phyloP scores from a whole-genome alignment of 2,113 vertebrate genomes.

The Stomatorhinus ivindoensis region DNA sequence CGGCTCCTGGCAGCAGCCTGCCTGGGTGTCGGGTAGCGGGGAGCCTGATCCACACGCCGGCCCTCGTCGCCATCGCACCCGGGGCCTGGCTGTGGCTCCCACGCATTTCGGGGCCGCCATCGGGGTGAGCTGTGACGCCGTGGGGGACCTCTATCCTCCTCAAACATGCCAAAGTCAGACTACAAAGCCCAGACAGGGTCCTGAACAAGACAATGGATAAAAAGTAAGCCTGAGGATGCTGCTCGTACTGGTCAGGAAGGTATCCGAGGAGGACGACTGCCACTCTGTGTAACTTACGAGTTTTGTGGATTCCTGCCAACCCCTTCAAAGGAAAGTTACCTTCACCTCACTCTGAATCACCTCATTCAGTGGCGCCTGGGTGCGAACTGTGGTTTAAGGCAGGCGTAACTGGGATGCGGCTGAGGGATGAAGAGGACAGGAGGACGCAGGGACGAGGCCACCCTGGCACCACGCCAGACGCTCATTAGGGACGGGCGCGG shows the following conservation, averaged over 20 bases:
- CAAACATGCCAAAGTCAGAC: neutral
- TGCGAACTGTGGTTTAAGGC: neutral
- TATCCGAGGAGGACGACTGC: neutral
- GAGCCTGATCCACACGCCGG: neutral
- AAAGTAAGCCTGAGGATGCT: neutral
- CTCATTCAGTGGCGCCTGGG: neutral
- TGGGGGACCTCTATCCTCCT: neutral
- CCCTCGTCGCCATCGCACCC: neutral
- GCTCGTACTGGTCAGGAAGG: neutral
- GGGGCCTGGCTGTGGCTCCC: neutral
- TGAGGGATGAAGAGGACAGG: neutral
- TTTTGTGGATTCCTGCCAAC: neutral
- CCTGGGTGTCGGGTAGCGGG: conserved; percentile 21
- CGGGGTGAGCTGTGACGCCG: neutral
- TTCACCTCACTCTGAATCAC: too few relatives aligned
- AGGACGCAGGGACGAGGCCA: conserved; percentile 15
- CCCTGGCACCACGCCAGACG: conserved; percentile 56
- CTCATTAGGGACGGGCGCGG: conserved; percentile 29
- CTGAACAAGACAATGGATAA: neutral
- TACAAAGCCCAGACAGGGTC: neutral
- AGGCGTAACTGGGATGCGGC: neutral
- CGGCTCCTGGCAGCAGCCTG: neutral
- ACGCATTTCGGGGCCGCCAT: neutral
- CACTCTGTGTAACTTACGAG: neutral
- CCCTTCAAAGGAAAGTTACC: neutral